Evolutionary conservation across 2,888 invertebrate species (phyloP), one percentile per base, ranked within the genome.

Genomic region (Drosophila demipolita): DNA sequence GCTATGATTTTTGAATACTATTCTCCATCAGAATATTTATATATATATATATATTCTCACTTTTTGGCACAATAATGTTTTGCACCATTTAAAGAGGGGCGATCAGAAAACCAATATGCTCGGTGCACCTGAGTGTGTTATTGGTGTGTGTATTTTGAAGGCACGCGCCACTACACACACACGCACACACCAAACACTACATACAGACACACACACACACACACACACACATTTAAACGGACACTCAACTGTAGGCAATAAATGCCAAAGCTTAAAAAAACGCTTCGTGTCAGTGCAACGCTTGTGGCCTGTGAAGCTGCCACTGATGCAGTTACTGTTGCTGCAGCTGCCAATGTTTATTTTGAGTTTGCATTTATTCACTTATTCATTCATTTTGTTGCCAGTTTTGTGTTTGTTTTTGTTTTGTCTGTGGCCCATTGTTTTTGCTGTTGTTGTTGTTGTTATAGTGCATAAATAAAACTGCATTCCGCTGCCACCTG

Each of bases 261-360:
- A 80, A 75, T 81, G 87, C 69, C 76, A 82, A 84, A 75, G 81
- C 68, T 83, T 73, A 67, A 83, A 78, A 83, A 83, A 73, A 61
- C 63, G 59, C 68, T 59, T 55, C 66, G 62, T 67, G 70, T 70
- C 76, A 64, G 50, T 75, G 70, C 63, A 75, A 53, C 80, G 48
- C 61, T 70, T 75, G 70, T 75, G 69, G 77, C 53, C 45, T 42
- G 68, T 33, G n/a, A 20, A 15, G 9, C 50, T 45, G 65, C 35
- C 66, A 29, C 36, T 32, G 38, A 26, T 38, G 55, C 55, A 36
- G 36, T 17, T 54, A 11, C 36, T 66, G 50, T 20, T 40, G 58
- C 57, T 57, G 66, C 52, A 40, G 71, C 26, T 42, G 59, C 42
- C 65, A 76, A 48, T 78, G 85, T 72, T 76, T 72, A 76, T 68